Conservation (phyloP, 2,888 invertebrate species). For the Sabatieria punctata region DNA sequence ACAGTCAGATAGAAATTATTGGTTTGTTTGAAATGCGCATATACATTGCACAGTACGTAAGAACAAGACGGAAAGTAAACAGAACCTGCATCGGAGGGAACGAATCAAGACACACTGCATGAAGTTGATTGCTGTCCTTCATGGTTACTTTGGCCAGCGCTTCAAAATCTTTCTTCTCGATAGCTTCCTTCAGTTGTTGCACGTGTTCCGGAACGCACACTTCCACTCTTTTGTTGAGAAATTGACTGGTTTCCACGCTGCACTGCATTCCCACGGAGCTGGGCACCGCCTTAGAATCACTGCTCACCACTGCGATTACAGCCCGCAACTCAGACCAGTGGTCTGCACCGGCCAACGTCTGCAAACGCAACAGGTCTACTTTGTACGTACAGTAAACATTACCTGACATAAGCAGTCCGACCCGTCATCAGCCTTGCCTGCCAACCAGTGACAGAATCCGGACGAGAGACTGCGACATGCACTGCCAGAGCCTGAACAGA, state of each 20-base stretch:
- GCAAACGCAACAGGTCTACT: too few species aligned
- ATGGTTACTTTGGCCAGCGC: conserved; percentile 82
- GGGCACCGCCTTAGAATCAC: conserved; percentile 18
- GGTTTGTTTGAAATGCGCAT: neutral
- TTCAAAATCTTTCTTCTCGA: conserved; percentile 53
- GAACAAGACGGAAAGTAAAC: neutral
- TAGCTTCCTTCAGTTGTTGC: conserved; percentile 37
- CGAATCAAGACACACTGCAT: conserved; percentile 78
- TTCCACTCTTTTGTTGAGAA: conserved; percentile 56
- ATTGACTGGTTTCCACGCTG: conserved; percentile 57
- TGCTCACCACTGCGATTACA: conserved; percentile 62
- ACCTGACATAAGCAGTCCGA: conserved; percentile 42
- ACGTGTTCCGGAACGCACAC: conserved; percentile 48
- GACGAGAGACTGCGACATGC: conserved; percentile 86
- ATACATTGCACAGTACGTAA: neutral
- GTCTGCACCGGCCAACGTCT: conserved; percentile 15
- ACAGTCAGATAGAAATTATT: neutral
- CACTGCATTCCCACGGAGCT: conserved; percentile 67
- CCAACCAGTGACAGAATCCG: conserved; percentile 83
- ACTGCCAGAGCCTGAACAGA: conserved; percentile 56
- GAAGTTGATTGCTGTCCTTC: conserved; percentile 87
- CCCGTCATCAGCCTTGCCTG: conserved; percentile 47
- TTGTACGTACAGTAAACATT: too few species aligned
- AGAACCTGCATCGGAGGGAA: conserved; percentile 56
- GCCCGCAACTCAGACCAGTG: conserved; percentile 84